Evolutionary conservation across 2,888 invertebrate genomes (phyloP).

Genomic region (Pterobdella sp.): DNA sequence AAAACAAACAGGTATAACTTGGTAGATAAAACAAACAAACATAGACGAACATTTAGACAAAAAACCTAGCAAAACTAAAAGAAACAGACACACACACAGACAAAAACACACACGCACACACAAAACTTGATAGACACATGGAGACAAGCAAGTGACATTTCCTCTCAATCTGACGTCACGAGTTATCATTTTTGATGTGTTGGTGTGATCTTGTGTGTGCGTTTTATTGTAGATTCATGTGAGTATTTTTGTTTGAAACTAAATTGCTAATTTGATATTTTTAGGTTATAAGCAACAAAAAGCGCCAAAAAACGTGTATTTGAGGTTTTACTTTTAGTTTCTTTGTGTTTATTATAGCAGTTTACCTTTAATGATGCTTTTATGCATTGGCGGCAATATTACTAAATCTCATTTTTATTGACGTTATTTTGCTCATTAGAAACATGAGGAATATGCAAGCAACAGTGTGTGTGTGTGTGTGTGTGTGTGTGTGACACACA

Average conservation of each 20-base stretch:
- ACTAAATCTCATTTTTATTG: no score
- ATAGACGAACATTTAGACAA: neutral
- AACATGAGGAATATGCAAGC: neutral
- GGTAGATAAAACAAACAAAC: neutral
- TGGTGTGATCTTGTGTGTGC: neutral
- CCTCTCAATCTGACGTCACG: neutral
- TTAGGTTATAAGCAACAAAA: no score
- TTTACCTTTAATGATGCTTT: no score
- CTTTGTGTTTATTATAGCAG: no score
- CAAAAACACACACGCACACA: neutral
- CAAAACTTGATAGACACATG: neutral
- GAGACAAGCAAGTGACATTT: slow-evolving; percentile 3
- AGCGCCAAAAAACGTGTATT: no score
- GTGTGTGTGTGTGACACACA: neutral
- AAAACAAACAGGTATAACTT: neutral
- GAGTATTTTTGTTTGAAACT: neutral
- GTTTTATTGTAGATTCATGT: neutral
- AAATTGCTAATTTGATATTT: neutral
- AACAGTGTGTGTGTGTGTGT: slow-evolving; percentile 12
- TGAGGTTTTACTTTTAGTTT: no score
- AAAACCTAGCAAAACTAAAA: neutral
- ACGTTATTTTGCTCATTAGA: no score
- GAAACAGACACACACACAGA: neutral
- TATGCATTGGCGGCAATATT: no score
- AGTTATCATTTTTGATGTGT: neutral